Conservation (phyloP, 2,797 vertebrate genomes). For the Oryzias dopingdopingensis region DNA sequence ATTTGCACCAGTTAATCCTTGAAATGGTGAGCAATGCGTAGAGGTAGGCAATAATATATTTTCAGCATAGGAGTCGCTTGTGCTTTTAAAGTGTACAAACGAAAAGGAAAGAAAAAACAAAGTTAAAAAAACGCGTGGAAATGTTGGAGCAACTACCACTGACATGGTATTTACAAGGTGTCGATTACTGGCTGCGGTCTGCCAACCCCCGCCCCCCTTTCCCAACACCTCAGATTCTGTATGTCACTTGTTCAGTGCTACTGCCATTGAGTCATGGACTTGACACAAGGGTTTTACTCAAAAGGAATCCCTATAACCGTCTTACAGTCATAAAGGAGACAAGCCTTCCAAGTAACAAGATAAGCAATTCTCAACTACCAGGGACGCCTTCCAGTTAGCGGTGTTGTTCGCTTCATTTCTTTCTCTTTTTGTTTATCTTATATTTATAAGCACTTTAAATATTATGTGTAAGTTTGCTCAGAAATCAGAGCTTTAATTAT, state of each 20-base stretch:
- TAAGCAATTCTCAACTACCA: conserved; percentile 84
- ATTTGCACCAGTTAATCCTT: conserved; percentile 34
- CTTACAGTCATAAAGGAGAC: conserved; percentile 83
- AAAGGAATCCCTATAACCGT: conserved; percentile 75
- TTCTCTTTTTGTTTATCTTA: conserved; percentile 37
- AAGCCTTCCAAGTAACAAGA: conserved; percentile 83
- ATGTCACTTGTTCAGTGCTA: conserved; percentile 73
- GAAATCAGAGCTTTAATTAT: conserved; percentile 71
- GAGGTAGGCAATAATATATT: conserved; percentile 29
- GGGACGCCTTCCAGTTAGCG: conserved; percentile 79
- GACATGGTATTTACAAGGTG: conserved; percentile 66
- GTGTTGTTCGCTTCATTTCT: conserved; percentile 72
- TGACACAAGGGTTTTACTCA: conserved; percentile 74
- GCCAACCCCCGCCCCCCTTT: conserved; percentile 67
- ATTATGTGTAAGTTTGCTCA: conserved; percentile 54
- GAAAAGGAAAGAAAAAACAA: conserved; percentile 3
- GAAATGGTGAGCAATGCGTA: conserved; percentile 31
- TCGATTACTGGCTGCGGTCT: conserved; percentile 70
- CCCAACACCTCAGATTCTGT: conserved; percentile 63
- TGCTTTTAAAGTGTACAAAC: conserved; percentile 32
- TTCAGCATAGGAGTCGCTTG: conserved; percentile 23
- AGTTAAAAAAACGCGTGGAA: conserved; percentile 40
- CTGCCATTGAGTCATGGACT: conserved; percentile 76
- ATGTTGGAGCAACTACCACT: conserved; percentile 58
- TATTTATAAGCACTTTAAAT: conserved; percentile 76